Evolutionary conservation across 2,797 vertebrate genomes (phyloP).

Genomic region (Otolemur crassicaudatus): DNA sequence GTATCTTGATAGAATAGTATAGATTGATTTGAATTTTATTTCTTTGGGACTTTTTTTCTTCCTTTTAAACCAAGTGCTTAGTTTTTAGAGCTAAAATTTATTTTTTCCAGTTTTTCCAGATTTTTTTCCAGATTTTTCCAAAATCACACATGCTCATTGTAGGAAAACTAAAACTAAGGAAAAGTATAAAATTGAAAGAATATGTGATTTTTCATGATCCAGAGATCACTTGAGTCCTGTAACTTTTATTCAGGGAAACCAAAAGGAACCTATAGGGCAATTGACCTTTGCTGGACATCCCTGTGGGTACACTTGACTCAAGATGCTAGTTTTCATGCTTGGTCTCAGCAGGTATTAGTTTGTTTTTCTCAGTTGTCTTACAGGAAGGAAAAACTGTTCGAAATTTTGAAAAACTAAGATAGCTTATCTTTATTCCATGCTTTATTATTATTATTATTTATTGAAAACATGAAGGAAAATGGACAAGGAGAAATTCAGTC

Average conservation of each 20-base stretch:
- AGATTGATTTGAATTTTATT: not conserved
- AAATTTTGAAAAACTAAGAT: not conserved
- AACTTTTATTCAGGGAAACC: not conserved
- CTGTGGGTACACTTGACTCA: not conserved
- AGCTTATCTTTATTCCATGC: not conserved
- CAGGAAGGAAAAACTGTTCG: not conserved
- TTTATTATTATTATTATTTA: not conserved
- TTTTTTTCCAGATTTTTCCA: not conserved
- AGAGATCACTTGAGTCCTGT: not conserved
- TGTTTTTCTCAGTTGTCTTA: not conserved
- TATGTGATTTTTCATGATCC: not conserved
- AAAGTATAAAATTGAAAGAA: not conserved
- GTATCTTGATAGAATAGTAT: not conserved
- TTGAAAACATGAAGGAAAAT: constrained; percentile 5
- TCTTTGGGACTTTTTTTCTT: not conserved
- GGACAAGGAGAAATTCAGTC: not conserved
- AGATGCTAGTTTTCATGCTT: not conserved
- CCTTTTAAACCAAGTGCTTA: not conserved
- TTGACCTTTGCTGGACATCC: not conserved
- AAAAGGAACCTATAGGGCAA: not conserved
- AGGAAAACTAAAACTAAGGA: not conserved
- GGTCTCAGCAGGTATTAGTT: not conserved
- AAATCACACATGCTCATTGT: not conserved
- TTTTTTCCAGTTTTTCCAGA: not conserved
- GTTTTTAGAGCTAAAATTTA: not conserved